Evolutionary conservation across 1,140 invertebrate genomes (phyloP).

Genomic region (Melanaphis sacchari): DNA sequence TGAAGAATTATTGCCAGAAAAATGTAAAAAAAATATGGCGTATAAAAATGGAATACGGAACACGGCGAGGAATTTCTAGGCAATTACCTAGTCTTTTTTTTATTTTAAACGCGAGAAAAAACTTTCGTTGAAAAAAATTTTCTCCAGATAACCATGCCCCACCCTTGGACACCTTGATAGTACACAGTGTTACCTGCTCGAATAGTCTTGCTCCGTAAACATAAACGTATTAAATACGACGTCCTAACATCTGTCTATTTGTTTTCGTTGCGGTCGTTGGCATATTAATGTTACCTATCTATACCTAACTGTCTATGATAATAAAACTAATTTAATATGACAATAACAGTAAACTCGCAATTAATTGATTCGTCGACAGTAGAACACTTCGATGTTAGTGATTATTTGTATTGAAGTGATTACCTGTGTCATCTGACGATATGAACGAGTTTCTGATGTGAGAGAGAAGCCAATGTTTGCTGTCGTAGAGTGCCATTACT

Average conservation of each 20-base stretch:
- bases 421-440: conserved; percentile 92
- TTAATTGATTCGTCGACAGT: neutral
- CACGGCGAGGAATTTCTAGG: conserved; percentile 27
- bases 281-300: neutral
- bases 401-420: conserved; percentile 22
- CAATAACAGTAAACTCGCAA: neutral
- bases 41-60: conserved; percentile 2
- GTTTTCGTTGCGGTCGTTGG: neutral
- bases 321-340: neutral
- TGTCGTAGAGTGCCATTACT: conserved; percentile 89
- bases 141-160: conserved; percentile 57
- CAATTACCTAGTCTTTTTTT: conserved; percentile 21
- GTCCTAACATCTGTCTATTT: neutral
- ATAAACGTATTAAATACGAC: neutral
- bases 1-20: neutral
- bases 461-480: conserved; percentile 88
- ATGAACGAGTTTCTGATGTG: conserved; percentile 94
- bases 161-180: conserved; percentile 56
- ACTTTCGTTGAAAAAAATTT: conserved; percentile 57
- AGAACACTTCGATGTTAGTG: neutral
- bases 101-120: conserved; percentile 50
- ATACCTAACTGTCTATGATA: neutral
- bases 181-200: conserved; percentile 51
- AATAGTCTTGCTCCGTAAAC: conserved; percentile 4
- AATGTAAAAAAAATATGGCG: conserved; percentile 4